phyloP scores from a whole-genome alignment of 2,113 vertebrate species.

The Nesoenas mayeri region DNA sequence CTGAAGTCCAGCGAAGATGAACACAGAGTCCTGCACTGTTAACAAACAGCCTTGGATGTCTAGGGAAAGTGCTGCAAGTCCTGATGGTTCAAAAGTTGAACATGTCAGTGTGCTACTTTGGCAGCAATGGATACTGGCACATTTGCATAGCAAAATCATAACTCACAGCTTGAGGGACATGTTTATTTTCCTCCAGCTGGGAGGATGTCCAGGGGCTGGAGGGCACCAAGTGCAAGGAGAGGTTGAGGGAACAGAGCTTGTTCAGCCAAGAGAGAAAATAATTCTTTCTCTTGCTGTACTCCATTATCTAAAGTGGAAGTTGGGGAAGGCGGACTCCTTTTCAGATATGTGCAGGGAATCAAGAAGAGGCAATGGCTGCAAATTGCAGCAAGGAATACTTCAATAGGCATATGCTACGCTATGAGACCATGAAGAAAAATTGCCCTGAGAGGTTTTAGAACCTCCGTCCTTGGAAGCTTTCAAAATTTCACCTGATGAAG shows the following conservation, averaged over 20 bases:
- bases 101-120: neutral
- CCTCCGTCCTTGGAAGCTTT: neutral
- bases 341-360: neutral
- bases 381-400: neutral
- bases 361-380: neutral
- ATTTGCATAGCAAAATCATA: neutral
- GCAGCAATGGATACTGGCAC: neutral
- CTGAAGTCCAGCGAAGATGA: neutral
- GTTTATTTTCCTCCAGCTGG: neutral
- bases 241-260: neutral
- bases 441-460: neutral
- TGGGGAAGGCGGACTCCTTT: neutral
- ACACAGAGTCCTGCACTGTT: neutral
- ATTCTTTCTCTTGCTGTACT: neutral
- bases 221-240: neutral
- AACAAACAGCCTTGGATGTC: neutral
- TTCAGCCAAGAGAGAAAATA: neutral
- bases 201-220: neutral
- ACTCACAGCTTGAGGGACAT: neutral
- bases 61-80: neutral
- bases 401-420: neutral
- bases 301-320: neutral
- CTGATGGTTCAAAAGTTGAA: neutral
- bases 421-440: neutral
- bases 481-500: rapidly evolving